phyloP scores from a whole-genome alignment of 1,140 invertebrate species.

The Chlorops oryzae region DNA sequence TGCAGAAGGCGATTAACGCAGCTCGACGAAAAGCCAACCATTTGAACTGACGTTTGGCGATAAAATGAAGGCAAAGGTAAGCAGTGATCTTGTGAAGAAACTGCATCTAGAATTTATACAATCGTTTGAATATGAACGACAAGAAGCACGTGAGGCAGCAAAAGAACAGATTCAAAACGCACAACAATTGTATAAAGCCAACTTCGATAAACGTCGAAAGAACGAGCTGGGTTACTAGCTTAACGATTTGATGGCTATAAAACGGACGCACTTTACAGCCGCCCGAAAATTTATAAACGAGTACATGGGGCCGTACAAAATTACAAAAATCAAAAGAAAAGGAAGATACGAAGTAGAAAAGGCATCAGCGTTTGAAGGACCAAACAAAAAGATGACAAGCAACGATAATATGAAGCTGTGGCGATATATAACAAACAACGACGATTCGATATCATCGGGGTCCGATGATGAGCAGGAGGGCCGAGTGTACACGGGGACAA shows the following conservation, averaged over 20 bases:
- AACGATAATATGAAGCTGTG: background rate
- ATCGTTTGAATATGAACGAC: background rate
- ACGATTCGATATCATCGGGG: no score
- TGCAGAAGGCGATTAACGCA: no score
- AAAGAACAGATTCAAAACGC: background rate
- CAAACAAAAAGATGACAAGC: background rate
- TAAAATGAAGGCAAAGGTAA: slow-evolving; percentile 15
- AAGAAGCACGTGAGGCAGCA: background rate
- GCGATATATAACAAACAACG: no score
- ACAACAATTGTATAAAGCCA: background rate
- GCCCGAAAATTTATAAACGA: slow-evolving; percentile 10
- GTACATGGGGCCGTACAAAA: background rate
- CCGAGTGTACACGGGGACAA: no score
- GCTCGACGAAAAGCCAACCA: slow-evolving; percentile 16
- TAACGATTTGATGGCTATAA: slow-evolving; percentile 42
- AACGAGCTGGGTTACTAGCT: slow-evolving; percentile 22
- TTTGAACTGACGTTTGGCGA: slow-evolving; percentile 13
- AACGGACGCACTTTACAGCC: slow-evolving; percentile 33
- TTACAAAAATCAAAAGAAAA: background rate
- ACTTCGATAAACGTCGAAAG: slow-evolving; percentile 18
- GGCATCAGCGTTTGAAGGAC: background rate
- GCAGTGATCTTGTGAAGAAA: slow-evolving; percentile 8
- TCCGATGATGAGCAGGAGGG: no score
- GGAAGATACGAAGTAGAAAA: background rate
- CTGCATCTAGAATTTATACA: slow-evolving; percentile 30